phyloP scores from a whole-genome alignment of 92 coral and sea anemone species.

The Blastomussa wellsi region DNA sequence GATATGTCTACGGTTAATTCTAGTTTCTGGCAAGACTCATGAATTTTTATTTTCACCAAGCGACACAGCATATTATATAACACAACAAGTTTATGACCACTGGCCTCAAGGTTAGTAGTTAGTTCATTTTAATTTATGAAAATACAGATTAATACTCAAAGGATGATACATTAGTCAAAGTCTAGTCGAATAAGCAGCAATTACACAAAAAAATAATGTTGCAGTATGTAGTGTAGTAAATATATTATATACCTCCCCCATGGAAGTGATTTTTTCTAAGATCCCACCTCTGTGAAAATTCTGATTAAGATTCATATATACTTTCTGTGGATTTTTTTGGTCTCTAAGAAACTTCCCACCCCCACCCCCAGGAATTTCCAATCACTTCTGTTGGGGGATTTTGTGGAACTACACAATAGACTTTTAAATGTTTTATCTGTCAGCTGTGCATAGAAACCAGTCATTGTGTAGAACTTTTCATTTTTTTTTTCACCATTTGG shows the following conservation, averaged over 20 bases:
- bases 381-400: too few species aligned
- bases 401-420: background rate
- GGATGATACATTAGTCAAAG: background rate
- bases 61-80: conserved; percentile 90
- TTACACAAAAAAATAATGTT: background rate
- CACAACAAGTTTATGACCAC: conserved; percentile 94
- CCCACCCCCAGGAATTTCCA: too few species aligned
- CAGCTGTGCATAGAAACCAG: background rate
- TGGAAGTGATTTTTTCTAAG: too few species aligned
- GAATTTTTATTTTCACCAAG: conserved; percentile 95
- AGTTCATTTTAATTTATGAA: background rate
- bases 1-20: conserved; percentile 93
- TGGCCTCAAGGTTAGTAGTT: conserved; percentile 92
- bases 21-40: conserved; percentile 93
- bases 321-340: too few species aligned
- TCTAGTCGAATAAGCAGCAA: background rate
- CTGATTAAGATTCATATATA: too few species aligned
- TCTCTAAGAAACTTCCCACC: too few species aligned
- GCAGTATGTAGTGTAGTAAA: too few species aligned
- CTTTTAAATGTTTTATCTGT: background rate
- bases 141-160: background rate
- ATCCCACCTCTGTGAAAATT: too few species aligned
- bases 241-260: too few species aligned
- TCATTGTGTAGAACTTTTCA: background rate
- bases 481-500: too few species aligned